Evolutionary conservation across 2,888 invertebrate species (phyloP), one percentile per base, ranked within the genome.

Genomic region (Cepaea hortensis): DNA sequence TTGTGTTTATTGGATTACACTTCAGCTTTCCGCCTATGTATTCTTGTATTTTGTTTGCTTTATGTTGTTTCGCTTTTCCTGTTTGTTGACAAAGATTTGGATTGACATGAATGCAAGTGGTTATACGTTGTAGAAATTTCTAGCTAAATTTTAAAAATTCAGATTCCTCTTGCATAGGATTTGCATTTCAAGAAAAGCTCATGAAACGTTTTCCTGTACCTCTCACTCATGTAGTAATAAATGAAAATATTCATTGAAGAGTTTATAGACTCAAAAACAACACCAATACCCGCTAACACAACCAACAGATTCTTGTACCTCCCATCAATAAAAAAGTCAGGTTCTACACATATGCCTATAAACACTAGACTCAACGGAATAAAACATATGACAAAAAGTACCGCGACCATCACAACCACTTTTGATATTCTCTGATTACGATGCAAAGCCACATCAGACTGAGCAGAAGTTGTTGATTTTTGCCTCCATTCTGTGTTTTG

Each of bases 211-310:
- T 35, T 35, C 35, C 35, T 35, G 35, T 76, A 50, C 48, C 13
- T 50, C 46, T 20, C 48, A 15, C 75, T 76, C 75, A 76, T 76
- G 4, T 50, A 9, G 48, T 76, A 76, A 7, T 76, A 76, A 76
- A 76, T 76, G 6, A 76, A 48, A 50, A 76, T 76, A 76, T 76
- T 76, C 75, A 76, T 76, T 18, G 75, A 76, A 20, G 50, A 76
- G 50, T 76, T 76, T 15, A 76, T 50, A 3, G 48, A 18, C 18
- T 76, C 75, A 11, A 50, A 15, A 3, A 50, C 1, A 20, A 50
- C 46, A 0, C 75, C 75, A 0, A 50, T 3, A 6, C 50, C 75
- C 0, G 2, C 35, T 35, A 35, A 35, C 35, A 35, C 35, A 35
- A 35, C 35, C 0, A 1, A 0, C 35, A 35, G 7, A 15, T 73